Conservation (phyloP, 2,888 invertebrate species). For the Biston betularia region DNA sequence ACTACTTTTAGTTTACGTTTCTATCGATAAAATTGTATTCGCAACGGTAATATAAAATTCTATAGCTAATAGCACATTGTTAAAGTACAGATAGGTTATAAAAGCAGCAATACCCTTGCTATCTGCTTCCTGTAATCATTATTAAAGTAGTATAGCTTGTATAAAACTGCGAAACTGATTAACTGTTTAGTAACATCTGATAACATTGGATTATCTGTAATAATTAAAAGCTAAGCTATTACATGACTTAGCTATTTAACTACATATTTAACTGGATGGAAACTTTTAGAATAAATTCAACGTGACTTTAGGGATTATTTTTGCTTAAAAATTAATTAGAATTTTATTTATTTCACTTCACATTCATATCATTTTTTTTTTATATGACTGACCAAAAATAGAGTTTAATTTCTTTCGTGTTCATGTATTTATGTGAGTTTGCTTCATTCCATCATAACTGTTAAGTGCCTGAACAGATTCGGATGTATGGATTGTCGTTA, state of each 20-base stretch:
- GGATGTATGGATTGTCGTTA: no score
- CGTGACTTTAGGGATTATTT: no score
- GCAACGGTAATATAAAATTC: not conserved
- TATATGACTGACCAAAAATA: no score
- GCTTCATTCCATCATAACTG: no score
- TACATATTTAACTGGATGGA: no score
- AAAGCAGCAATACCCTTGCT: constrained; percentile 6
- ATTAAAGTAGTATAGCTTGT: constrained; percentile 71
- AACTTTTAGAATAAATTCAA: no score
- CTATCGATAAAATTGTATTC: not conserved
- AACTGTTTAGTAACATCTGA: constrained; percentile 4
- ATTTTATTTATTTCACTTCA: no score
- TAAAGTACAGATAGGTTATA: not conserved
- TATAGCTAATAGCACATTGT: not conserved
- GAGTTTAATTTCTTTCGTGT: no score
- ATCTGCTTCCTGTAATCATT: not conserved
- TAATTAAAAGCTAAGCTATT: not conserved
- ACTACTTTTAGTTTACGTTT: not conserved
- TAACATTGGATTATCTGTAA: not conserved
- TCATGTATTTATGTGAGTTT: no score
- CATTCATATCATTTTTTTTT: no score
- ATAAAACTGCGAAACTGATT: not conserved
- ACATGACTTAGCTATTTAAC: not conserved
- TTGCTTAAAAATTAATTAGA: no score
- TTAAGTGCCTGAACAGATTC: no score